These are phyloP conservation scores for Cheilosia soror DNA, from an alignment of 2,888 invertebrate species.

Conservation along the genomic window DNA sequence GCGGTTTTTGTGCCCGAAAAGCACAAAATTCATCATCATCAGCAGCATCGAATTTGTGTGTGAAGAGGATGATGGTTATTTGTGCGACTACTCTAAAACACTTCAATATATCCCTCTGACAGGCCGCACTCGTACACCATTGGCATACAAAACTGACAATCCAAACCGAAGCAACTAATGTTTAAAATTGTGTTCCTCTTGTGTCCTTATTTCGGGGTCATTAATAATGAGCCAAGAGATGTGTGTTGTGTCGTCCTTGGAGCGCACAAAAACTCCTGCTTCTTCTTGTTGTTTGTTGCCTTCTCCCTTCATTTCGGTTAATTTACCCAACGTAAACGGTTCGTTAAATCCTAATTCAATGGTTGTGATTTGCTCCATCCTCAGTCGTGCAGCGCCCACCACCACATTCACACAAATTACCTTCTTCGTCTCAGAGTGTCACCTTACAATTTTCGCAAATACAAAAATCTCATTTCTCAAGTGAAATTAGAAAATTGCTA, in stretches of 20 bases:
- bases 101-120: constrained; percentile 32
- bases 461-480: constrained; percentile 38
- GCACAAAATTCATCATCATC: constrained; percentile 65
- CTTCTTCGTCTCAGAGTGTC: constrained; percentile 26
- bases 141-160: constrained; percentile 51
- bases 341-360: constrained; percentile 75
- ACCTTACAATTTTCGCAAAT: constrained; percentile 42
- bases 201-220: constrained; percentile 49
- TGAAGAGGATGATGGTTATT: constrained; percentile 35
- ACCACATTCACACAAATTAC: not conserved
- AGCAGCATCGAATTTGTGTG: constrained; percentile 51
- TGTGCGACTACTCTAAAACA: constrained; percentile 5
- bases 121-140: constrained; percentile 14
- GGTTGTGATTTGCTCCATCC: constrained; percentile 63
- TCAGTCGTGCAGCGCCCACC: constrained; percentile 3
- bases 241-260: not conserved
- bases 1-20: constrained; percentile 43
- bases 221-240: constrained; percentile 50
- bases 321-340: constrained; percentile 72
- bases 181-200: constrained; percentile 40
- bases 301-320: constrained; percentile 56
- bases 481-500: constrained; percentile 23
- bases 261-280: not conserved
- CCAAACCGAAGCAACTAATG: constrained; percentile 30
- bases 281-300: constrained; percentile 6